phyloP scores from a whole-genome alignment of 2,888 invertebrate genomes.

The Pasiphila rectangulata region DNA sequence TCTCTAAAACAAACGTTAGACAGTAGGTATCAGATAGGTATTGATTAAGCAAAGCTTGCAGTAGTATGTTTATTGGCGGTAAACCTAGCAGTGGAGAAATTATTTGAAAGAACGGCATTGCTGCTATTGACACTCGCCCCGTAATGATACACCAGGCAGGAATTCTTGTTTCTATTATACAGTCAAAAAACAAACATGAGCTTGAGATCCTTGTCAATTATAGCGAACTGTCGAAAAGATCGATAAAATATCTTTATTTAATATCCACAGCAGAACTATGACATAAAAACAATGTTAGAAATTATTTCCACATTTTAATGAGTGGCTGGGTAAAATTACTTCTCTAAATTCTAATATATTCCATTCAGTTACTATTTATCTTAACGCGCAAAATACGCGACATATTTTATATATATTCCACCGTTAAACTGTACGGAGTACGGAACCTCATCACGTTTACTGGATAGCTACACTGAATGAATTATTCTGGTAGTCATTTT shows the following conservation, averaged over 20 bases:
- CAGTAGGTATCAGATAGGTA: slow-evolving; percentile 59
- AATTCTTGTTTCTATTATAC: not conserved
- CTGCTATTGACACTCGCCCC: not conserved
- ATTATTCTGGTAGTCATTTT: slow-evolving; percentile 49
- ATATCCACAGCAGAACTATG: too few relatives aligned
- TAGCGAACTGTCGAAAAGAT: too few relatives aligned
- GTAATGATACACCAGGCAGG: not conserved
- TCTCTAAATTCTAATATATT: too few relatives aligned
- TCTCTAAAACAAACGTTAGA: slow-evolving; percentile 57
- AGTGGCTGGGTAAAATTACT: too few relatives aligned
- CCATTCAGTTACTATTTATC: too few relatives aligned
- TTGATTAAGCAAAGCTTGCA: slow-evolving; percentile 51
- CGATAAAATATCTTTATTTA: too few relatives aligned
- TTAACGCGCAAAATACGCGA: too few relatives aligned
- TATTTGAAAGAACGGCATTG: slow-evolving; percentile 23
- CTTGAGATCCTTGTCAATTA: too few relatives aligned
- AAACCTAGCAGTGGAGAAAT: slow-evolving; percentile 14
- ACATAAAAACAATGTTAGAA: too few relatives aligned
- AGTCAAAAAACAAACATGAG: not conserved
- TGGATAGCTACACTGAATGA: slow-evolving; percentile 16
- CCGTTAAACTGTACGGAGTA: slow-evolving; percentile 16
- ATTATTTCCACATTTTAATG: too few relatives aligned
- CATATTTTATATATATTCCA: too few relatives aligned
- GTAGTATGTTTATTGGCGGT: slow-evolving; percentile 53
- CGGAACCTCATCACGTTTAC: not conserved